phyloP scores from a whole-genome alignment of 2,888 invertebrate species.

The Zaprionus lineosus region DNA sequence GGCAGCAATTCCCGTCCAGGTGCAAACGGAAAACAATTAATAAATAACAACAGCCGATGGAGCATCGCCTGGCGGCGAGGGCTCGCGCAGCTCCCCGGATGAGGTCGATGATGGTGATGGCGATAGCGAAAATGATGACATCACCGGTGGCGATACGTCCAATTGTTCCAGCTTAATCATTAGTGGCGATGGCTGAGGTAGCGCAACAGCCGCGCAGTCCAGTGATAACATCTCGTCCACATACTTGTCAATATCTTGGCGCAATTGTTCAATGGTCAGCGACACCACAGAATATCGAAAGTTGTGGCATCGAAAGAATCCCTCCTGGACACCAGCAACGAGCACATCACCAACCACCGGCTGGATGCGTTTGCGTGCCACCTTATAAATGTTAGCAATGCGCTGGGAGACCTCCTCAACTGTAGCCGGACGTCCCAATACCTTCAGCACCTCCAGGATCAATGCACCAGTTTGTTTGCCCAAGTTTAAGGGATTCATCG shows the following conservation, averaged over 20 bases:
- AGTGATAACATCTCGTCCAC: constrained; percentile 48
- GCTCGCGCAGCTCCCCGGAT: constrained; percentile 53
- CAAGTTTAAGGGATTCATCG: constrained; percentile 59
- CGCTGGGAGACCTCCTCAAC: constrained; percentile 51
- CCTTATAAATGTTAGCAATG: constrained; percentile 53
- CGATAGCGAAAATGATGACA: constrained; percentile 22
- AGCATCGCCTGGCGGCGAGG: constrained; percentile 52
- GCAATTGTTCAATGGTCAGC: constrained; percentile 53
- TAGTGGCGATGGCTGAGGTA: constrained; percentile 52
- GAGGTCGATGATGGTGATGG: constrained; percentile 11
- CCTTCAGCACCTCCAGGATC: constrained; percentile 61
- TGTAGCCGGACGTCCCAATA: constrained; percentile 61
- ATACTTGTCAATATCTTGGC: constrained; percentile 60
- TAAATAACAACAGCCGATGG: constrained; percentile 36
- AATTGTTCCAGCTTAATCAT: constrained; percentile 62
- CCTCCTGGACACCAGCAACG: constrained; percentile 44
- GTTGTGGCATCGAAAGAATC: constrained; percentile 47
- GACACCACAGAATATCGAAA: constrained; percentile 47
- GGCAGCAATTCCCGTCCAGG: constrained; percentile 17
- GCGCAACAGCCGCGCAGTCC: constrained; percentile 7
- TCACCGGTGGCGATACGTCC: constrained; percentile 43
- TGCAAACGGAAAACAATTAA: constrained; percentile 16
- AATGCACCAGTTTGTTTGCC: constrained; percentile 65
- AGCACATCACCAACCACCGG: constrained; percentile 62
- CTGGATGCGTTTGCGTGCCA: constrained; percentile 45